phyloP scores from a whole-genome alignment of 2,113 vertebrate species.

The Cheirogaleus medius region DNA sequence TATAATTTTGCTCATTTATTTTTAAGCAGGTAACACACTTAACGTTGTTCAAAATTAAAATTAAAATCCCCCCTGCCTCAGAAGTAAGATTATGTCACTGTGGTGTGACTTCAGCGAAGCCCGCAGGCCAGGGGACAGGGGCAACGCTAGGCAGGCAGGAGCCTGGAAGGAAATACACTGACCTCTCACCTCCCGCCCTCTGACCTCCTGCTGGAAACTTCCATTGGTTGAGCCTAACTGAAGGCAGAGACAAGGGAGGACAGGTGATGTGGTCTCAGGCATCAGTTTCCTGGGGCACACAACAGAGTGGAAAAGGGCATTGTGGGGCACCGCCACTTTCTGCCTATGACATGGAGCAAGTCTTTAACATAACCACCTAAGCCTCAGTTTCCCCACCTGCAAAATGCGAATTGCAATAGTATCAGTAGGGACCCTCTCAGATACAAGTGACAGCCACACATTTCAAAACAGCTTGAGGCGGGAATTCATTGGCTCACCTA shows the following conservation, averaged over 20 bases:
- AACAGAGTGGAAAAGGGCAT: background rate
- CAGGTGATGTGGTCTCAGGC: background rate
- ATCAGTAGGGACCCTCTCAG: background rate
- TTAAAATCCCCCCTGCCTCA: background rate
- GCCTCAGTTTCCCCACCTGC: background rate
- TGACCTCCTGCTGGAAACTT: background rate
- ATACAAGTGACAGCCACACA: background rate
- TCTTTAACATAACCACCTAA: background rate
- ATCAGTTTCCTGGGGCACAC: background rate
- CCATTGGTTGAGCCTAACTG: background rate
- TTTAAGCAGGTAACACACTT: background rate
- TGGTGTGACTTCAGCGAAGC: background rate
- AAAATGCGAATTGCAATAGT: background rate
- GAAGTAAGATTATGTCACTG: background rate
- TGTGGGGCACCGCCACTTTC: background rate
- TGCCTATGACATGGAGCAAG: background rate
- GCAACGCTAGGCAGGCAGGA: background rate
- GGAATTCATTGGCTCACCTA: background rate
- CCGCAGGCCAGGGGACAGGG: no score
- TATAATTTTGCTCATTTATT: background rate
- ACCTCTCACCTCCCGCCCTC: background rate
- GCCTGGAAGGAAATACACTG: background rate
- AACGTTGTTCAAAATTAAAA: background rate
- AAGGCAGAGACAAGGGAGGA: background rate
- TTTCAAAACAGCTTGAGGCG: background rate